Evolutionary conservation across 2,888 invertebrate species (phyloP), one percentile per base, ranked within the genome.

Genomic region (Lasioglossum figueresi): DNA sequence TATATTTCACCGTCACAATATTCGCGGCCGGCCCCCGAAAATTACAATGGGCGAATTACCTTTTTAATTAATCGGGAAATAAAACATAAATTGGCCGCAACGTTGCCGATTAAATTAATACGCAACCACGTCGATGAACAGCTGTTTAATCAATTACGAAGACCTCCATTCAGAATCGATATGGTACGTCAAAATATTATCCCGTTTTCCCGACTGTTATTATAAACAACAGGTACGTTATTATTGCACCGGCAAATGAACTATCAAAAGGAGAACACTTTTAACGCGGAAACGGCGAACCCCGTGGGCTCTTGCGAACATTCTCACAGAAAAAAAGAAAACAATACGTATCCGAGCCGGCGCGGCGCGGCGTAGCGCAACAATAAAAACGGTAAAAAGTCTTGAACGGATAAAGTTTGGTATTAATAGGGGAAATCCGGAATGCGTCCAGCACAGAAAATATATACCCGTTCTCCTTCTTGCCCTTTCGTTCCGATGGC

Each of bases 361-460:
- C 16, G 5, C 45, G 16, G 16, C 16, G 34, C n/a, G 71, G 34
- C 27, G 66, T 19, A 45, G 66, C 66, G 66, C 34, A 23, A 48
- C 43, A n/a, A 66, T 66, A 66, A 68, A 82, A n/a, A 31, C 77
- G 85, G 88, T 86, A 85, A 80, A 80, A 83, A 83, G 52, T 82
- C 86, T 88, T 88, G 89, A 88, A 88, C 88, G 87, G 84, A 88
- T 45, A 88, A 92, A 92, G 86, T 92, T 91, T 84, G 86, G 88
- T 92, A 92, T 92, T 92, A 92, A 92, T 92, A 90, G 92, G 84
- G 91, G 92, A 92, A 92, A 92, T 92, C 92, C 92, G 91, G 92
- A 85, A 90, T 88, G 87, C 84, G 90, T 91, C 89, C 85, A 81
- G 82, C 88, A 81, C 88, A 73, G 88, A 91, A 88, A 86, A 92